Conservation (phyloP, 2,888 invertebrate species). For the Patella pellucida region DNA sequence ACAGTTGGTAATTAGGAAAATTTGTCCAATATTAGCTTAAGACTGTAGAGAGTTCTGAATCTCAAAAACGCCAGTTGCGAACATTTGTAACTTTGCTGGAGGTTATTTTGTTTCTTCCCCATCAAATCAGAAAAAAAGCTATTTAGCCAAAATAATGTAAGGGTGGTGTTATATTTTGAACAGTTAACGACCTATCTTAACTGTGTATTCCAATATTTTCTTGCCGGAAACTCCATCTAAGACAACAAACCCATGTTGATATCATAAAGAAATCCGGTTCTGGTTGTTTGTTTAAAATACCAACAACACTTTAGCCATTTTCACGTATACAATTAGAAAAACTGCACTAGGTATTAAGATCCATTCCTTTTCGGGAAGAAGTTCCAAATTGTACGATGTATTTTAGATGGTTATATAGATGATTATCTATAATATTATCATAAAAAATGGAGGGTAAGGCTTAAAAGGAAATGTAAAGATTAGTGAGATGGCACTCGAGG, state of each 20-base stretch:
- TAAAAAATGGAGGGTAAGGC: too few species aligned
- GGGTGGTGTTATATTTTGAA: background rate
- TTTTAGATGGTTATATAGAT: too few species aligned
- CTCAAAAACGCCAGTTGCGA: background rate
- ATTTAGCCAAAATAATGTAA: background rate
- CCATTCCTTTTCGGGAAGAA: too few species aligned
- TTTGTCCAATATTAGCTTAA: too few species aligned
- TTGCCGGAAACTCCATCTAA: constrained; percentile 8
- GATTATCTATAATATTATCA: too few species aligned
- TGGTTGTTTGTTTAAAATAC: constrained; percentile 1
- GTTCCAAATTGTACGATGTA: too few species aligned
- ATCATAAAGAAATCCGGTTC: background rate
- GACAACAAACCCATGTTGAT: background rate
- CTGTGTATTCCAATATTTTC: background rate
- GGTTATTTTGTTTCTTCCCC: background rate
- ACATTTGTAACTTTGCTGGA: constrained; percentile 2
- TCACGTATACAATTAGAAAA: background rate
- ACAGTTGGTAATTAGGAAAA: too few species aligned
- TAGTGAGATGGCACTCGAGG: too few species aligned
- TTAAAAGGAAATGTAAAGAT: too few species aligned
- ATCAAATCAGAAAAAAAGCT: background rate
- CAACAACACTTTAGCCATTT: background rate
- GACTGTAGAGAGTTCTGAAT: too few species aligned
- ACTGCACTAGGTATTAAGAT: too few species aligned
- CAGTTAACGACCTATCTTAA: background rate